Evolutionary conservation across 35 echinoderm and acorn worm genomes (phyloP).

Genomic region (Ophiothrix spiculata): DNA sequence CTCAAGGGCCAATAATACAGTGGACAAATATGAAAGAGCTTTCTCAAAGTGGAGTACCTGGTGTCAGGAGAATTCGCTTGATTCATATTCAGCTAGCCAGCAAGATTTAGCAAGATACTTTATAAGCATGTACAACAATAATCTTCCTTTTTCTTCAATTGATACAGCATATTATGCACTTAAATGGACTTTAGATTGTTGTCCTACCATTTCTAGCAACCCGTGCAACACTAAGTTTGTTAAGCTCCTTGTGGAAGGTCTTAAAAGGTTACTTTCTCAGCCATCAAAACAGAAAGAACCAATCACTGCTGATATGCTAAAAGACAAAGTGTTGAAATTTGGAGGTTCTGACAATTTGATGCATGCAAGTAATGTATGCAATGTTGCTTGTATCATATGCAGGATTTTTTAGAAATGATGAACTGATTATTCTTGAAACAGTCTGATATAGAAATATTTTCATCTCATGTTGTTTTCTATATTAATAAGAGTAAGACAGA

Average conservation of each 20-base stretch:
- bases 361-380: background rate
- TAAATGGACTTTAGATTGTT: background rate
- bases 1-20: background rate
- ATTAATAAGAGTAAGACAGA: slow-evolving; percentile 14
- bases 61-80: background rate
- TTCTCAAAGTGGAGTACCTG: background rate
- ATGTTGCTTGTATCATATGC: background rate
- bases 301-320: background rate
- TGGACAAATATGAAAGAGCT: background rate
- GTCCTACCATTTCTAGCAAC: background rate
- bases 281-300: slow-evolving; percentile 3
- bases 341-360: slow-evolving; percentile 5
- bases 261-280: background rate
- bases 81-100: background rate
- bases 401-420: slow-evolving; percentile 20
- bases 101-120: background rate
- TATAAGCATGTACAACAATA: background rate
- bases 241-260: background rate
- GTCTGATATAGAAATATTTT: background rate
- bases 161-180: background rate
- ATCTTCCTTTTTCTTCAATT: background rate
- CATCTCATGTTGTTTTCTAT: background rate
- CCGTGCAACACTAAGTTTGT: slow-evolving; percentile 11
- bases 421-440: background rate
- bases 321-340: background rate